phyloP scores from a whole-genome alignment of 1,140 invertebrate genomes.

The Holotrichia oblita region DNA sequence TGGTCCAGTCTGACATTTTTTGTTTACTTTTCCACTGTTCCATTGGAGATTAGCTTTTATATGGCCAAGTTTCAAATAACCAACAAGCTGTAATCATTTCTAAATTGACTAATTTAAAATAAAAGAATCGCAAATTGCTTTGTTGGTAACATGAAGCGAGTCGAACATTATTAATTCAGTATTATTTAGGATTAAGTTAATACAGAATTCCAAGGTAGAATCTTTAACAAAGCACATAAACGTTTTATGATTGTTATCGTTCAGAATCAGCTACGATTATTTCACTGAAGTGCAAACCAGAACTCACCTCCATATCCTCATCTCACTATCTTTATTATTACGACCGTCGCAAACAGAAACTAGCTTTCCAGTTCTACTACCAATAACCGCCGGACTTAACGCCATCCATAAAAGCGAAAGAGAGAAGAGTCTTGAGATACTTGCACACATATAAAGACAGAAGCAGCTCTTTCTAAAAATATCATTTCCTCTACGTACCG shows the following conservation, averaged over 20 bases:
- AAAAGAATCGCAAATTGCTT: no score
- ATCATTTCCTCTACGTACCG: background rate
- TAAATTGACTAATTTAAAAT: no score
- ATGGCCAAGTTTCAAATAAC: no score
- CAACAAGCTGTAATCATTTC: no score
- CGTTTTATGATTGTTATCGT: constrained; percentile 8
- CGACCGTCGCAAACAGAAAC: constrained; percentile 17
- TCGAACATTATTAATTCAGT: no score
- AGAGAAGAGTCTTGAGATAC: background rate
- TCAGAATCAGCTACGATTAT: background rate
- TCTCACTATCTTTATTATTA: constrained; percentile 28
- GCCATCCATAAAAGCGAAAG: constrained; percentile 14
- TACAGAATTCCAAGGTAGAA: no score
- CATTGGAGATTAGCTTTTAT: no score
- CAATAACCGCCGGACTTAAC: constrained; percentile 28
- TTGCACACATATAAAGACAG: background rate
- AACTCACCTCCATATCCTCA: background rate
- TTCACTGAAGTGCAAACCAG: constrained; percentile 4
- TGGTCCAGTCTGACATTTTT: no score
- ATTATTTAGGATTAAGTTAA: no score
- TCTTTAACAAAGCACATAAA: constrained; percentile 2
- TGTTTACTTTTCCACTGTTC: no score
- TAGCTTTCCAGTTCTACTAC: constrained; percentile 33
- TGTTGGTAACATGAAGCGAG: no score
- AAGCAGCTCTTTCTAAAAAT: background rate